A percentile compares a stretch with the other conserved stretches of the same genome.
Evolutionary conservation across 2,888 invertebrate genomes (phyloP).

Genomic region (Sarcophaga carnaria): DNA sequence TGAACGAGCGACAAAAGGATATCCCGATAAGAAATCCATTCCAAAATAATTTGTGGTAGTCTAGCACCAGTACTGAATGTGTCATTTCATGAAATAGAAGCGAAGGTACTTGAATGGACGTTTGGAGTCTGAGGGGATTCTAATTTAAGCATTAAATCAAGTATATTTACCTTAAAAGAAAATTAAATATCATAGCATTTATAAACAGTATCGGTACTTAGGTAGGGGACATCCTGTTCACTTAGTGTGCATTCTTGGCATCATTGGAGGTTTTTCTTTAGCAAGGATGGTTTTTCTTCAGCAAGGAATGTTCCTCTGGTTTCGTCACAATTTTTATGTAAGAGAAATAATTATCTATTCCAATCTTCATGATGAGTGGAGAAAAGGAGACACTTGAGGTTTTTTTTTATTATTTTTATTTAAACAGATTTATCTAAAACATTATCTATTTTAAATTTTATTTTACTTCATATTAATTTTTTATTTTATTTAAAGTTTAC

Average conservation of each 20-base stretch:
- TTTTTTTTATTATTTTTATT: too few relatives aligned
- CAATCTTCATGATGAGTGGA: too few relatives aligned
- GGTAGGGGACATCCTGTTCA: not conserved
- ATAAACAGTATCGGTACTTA: conserved; percentile 19
- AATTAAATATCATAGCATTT: conserved; percentile 45
- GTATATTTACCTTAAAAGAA: conserved; percentile 34
- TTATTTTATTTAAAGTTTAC: too few relatives aligned
- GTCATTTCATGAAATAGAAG: conserved; percentile 45
- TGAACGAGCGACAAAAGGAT: conserved; percentile 55
- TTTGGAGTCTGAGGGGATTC: conserved; percentile 40
- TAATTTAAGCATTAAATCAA: conserved; percentile 47
- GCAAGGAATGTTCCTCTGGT: too few relatives aligned
- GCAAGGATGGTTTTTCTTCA: too few relatives aligned
- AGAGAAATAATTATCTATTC: too few relatives aligned
- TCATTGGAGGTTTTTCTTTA: not conserved
- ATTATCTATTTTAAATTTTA: too few relatives aligned
- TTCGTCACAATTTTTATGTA: too few relatives aligned
- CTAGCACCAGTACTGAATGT: conserved; percentile 38
- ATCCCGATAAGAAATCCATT: conserved; percentile 58
- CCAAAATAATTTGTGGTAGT: conserved; percentile 48
- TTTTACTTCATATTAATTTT: too few relatives aligned
- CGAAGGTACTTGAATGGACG: conserved; percentile 53
- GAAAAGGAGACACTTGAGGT: too few relatives aligned
- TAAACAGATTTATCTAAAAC: too few relatives aligned
- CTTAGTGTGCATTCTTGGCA: conserved; percentile 24